A percentile compares a stretch with the other conserved stretches of the same genome.
Conservation (phyloP, 2,888 invertebrate species). For the Pyrochroa serraticornis region DNA sequence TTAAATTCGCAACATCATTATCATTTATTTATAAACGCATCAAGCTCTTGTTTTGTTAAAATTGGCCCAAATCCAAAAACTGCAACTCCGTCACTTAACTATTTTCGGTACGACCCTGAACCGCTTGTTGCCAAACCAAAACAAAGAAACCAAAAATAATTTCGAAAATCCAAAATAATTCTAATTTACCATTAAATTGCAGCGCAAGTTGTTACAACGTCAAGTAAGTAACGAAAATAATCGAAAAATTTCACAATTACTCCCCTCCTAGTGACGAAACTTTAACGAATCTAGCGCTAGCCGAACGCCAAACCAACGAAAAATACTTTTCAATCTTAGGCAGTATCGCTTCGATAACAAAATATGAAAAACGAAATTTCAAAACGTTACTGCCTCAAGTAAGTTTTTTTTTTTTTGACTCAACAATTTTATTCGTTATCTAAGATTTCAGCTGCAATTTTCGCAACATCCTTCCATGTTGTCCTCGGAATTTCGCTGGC, state of each 20-base stretch:
- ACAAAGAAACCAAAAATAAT: background rate
- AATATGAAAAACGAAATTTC: constrained; percentile 51
- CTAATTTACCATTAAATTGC: constrained; percentile 28
- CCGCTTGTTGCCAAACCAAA: background rate
- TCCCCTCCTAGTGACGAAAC: background rate
- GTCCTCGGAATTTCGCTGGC: constrained; percentile 65
- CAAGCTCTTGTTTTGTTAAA: too few species aligned
- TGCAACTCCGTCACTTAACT: background rate
- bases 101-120: too few species aligned
- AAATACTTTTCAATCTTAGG: constrained; percentile 54
- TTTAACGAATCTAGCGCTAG: constrained; percentile 8
- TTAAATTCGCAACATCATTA: too few species aligned
- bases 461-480: constrained; percentile 64
- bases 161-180: background rate
- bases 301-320: constrained; percentile 47
- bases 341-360: constrained; percentile 54
- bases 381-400: constrained; percentile 58
- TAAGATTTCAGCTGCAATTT: constrained; percentile 62
- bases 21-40: too few species aligned
- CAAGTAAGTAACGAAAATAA: constrained; percentile 36
- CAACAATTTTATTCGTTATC: constrained; percentile 5
- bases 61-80: too few species aligned
- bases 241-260: background rate
- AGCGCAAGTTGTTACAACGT: constrained; percentile 39
- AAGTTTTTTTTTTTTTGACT: constrained; percentile 25